Base-by-base conservation (phyloP, 37 sponge, comb jelly and placozoan species). In the Cliona cf. orientalis region DNA sequence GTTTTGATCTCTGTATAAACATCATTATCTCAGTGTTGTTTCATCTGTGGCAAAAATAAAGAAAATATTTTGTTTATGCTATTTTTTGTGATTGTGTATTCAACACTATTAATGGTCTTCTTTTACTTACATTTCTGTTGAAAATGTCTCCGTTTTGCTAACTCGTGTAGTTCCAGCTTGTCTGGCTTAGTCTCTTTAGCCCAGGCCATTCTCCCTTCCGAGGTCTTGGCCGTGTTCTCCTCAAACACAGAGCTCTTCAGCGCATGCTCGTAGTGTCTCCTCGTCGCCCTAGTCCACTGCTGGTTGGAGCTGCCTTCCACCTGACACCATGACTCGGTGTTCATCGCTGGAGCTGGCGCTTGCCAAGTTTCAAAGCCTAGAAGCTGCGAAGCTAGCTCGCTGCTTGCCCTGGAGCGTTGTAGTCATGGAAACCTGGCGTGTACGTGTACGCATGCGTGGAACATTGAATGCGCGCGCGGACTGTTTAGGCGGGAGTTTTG, bases 321-420 rank as follows among this genome's bases (percentile, higher is more conserved):
- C 43, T 86, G 72, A 76, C 97, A 96, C 97, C 97, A 96, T 6
- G 90, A 89, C 76, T 96, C 97, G 12, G 82, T 49, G 76, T 96
- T 90, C 95, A 94, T 94, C 19, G 72, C 59, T 28, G 58, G 38
- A 66, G 39, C 34, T 66, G 67, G 14, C 14, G 53, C 53, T 49
- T 49, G 14, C 14, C 53, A 19, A 9, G 9, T 9, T 19, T 49
- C 53, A 49, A 14, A 49, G 53, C 53, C 14, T 49, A n/a, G n/a
- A n/a, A n/a, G n/a, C n/a, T n/a, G n/a, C n/a, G n/a, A n/a, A n/a
- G n/a, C n/a, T n/a, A n/a, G n/a, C n/a, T n/a, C n/a, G n/a, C n/a
- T n/a, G n/a, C n/a, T n/a, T n/a, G n/a, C n/a, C n/a, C 53, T 49
- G 9, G 9, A 19, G 9, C 53, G 14, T 49, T 19, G 57, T 23